Evolutionary conservation across 2,797 vertebrate genomes (phyloP).

Genomic region (Sciurus carolinensis): DNA sequence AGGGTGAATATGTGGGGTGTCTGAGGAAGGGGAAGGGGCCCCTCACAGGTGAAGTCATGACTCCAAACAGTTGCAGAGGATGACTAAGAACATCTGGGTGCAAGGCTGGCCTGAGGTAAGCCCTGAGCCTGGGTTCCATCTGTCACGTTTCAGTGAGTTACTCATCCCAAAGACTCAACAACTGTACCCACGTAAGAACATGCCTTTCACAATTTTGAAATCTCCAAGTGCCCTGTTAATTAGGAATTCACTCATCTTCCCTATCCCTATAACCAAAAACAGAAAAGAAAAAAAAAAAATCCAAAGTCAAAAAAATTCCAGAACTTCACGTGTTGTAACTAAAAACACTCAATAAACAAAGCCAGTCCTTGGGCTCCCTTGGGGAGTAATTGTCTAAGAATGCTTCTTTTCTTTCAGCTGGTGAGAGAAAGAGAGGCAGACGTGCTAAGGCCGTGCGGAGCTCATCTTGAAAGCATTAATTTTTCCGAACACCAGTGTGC

Average conservation of each 20-base stretch:
- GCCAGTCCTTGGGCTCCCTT: constrained; percentile 76
- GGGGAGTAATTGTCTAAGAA: constrained; percentile 85
- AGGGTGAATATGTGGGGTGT: neutral
- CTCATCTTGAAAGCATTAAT: constrained; percentile 89
- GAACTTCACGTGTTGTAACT: constrained; percentile 84
- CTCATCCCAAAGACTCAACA: constrained; percentile 22
- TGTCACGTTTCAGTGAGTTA: constrained; percentile 40
- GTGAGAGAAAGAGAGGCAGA: constrained; percentile 76
- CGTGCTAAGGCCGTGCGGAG: constrained; percentile 82
- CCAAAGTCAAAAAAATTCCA: constrained; percentile 70
- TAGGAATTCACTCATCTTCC: constrained; percentile 73
- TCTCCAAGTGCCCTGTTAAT: constrained; percentile 42
- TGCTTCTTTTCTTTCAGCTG: constrained; percentile 84
- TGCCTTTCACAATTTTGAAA: constrained; percentile 61
- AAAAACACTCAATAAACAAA: constrained; percentile 88
- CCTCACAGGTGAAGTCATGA: neutral
- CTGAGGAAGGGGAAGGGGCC: neutral
- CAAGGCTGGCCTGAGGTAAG: constrained; percentile 23
- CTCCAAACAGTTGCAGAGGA: constrained; percentile 39
- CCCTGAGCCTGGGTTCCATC: constrained; percentile 37
- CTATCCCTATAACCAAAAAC: constrained; percentile 68
- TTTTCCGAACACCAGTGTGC: constrained; percentile 85
- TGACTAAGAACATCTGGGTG: constrained; percentile 53
- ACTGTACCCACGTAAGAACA: neutral
- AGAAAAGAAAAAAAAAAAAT: constrained; percentile 29